Base-by-base conservation (phyloP, 2,888 invertebrate genomes). In the Drosophila paranaensis region DNA sequence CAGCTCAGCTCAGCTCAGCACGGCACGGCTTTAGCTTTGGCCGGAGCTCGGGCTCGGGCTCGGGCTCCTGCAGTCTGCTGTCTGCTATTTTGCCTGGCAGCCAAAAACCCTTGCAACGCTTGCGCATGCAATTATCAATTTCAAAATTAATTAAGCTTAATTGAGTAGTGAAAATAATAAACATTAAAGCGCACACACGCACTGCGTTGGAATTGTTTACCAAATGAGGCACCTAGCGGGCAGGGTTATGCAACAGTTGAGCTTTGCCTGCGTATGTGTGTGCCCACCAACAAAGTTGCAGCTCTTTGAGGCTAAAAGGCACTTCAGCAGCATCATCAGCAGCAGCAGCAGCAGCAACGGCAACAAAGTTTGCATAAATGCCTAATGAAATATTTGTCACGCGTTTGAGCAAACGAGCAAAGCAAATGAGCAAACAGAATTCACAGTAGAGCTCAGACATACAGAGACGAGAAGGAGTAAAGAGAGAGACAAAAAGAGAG, bases 101-200 rank as follows among this genome's bases (percentile, higher is more conserved):
- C 54, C 72, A 63, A 66, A 66, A 71, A 61, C 79, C 61, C 66
- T 65, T 48, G 54, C 74, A 51, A 58, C n/a, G 50, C 60, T 53
- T 65, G 72, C 57, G 69, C 72, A n/a, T 71, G 71, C 81, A 89
- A 81, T 89, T 90, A 90, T 88, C 84, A 90, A 83, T 89, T 90
- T 83, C 77, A 71, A 90, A 90, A 89, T 90, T 89, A 89, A 89
- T 89, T 89, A 83, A 83, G 85, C 79, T 77, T 86, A 90, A 89
- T 89, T 90, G 90, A 89, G 86, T 82, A 77, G 85, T 87, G 83
- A 81, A 87, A 86, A 82, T 88, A 88, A 85, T 84, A 83, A 78
- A 90, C 89, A 89, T 63, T 72, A 67, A 56, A 69, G 63, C 45
- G 43, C 58, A 46, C 64, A 45, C 40, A 63, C 50, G 35, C 57